Evolutionary conservation across 2,888 invertebrate species (phyloP).

Genomic region (Leptinotarsa peninsularis): DNA sequence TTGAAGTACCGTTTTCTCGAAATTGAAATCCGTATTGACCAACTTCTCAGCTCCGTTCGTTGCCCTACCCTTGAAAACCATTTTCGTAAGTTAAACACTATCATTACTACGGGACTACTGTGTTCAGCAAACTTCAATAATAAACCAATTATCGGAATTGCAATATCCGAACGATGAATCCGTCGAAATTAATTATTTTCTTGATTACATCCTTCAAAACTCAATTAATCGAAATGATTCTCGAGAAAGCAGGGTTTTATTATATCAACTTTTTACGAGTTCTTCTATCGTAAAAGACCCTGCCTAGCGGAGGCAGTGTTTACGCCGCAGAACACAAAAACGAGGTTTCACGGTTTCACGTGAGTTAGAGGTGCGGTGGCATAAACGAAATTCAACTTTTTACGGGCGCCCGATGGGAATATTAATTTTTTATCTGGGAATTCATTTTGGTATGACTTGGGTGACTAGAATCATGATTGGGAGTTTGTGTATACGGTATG

Average conservation of each 20-base stretch:
- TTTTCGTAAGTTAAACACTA: conserved; percentile 14
- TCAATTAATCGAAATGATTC: conserved; percentile 25
- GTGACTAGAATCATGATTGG: not conserved
- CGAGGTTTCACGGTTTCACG: conserved; percentile 2
- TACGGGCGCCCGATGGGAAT: not conserved
- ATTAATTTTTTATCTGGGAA: conserved; percentile 6
- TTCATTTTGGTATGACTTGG: not conserved
- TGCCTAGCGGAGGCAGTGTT: not conserved
- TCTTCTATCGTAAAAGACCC: conserved; percentile 12
- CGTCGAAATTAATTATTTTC: conserved; percentile 15
- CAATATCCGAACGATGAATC: conserved; percentile 17
- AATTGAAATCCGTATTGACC: conserved; percentile 10
- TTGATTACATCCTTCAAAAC: conserved; percentile 24
- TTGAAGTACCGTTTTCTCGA: not conserved
- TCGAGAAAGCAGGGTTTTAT: conserved; percentile 15
- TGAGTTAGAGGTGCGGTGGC: conserved; percentile 8
- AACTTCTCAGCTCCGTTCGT: not conserved
- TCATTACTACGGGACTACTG: conserved; percentile 13
- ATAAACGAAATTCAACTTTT: conserved; percentile 4
- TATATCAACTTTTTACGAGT: conserved; percentile 25
- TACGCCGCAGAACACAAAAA: not conserved
- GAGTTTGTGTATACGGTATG: not conserved
- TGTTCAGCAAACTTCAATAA: conserved; percentile 14
- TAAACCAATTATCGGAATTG: conserved; percentile 14
- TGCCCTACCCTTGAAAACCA: not conserved